Percentiles rank a stretch among this genome's conserved stretches.
These are phyloP conservation scores for Lasioglossum figueresi DNA, from an alignment of 2,888 invertebrate genomes.

Conservation along the genomic window DNA sequence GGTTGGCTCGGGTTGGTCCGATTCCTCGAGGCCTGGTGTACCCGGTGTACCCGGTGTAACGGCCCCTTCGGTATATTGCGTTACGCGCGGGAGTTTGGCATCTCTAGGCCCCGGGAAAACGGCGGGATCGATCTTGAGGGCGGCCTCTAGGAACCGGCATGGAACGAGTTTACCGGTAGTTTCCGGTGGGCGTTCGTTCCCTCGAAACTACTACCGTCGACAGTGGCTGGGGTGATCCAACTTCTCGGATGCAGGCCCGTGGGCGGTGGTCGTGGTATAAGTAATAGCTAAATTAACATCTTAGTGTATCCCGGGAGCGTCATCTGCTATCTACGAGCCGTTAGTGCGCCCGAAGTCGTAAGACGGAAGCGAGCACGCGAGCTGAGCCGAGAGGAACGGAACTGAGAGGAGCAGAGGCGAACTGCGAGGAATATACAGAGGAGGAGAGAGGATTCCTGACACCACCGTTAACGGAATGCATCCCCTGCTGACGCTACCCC, in stretches of 20 bases:
- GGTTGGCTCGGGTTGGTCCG: slow-evolving; percentile 13
- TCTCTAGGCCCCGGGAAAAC: slow-evolving; percentile 4
- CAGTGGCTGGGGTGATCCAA: slow-evolving; percentile 59
- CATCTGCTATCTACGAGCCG: slow-evolving; percentile 80
- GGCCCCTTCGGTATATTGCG: slow-evolving; percentile 15
- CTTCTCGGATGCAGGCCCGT: slow-evolving; percentile 70
- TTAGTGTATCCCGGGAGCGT: slow-evolving; percentile 81
- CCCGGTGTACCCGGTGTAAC: slow-evolving; percentile 11
- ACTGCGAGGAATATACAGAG: not conserved
- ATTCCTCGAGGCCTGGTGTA: slow-evolving; percentile 27
- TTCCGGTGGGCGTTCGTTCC: slow-evolving; percentile 57
- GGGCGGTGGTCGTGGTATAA: slow-evolving; percentile 75
- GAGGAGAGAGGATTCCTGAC: not conserved
- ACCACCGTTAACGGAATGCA: slow-evolving; percentile 45
- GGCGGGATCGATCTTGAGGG: slow-evolving; percentile 55
- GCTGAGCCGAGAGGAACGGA: slow-evolving; percentile 3
- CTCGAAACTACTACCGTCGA: slow-evolving; percentile 56
- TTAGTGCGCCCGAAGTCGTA: slow-evolving; percentile 61
- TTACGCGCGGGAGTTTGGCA: slow-evolving; percentile 17
- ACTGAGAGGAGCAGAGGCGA: not conserved
- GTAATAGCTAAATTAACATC: slow-evolving; percentile 83
- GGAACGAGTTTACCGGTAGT: slow-evolving; percentile 57
- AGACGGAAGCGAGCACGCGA: slow-evolving; percentile 48
- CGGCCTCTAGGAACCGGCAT: slow-evolving; percentile 30
- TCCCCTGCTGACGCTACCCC: slow-evolving; percentile 25